Evolutionary conservation across 53 echinoderm and acorn worm species (phyloP), one percentile per base, ranked within the genome.

Genomic region (Luidia sarsii): DNA sequence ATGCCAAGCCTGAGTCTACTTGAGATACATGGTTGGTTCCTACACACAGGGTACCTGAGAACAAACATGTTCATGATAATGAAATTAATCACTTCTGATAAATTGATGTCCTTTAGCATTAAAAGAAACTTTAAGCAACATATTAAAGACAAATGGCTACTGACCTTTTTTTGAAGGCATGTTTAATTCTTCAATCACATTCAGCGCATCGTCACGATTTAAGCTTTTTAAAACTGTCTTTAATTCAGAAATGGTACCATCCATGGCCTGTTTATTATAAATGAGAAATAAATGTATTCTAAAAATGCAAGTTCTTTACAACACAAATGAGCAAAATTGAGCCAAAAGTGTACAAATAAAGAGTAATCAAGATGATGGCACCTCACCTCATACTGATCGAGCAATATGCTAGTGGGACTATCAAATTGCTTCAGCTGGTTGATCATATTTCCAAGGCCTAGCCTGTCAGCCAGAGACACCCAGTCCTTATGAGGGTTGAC

Each of bases 321-420:
- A 48, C 1, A 50, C 3, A 23, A 68, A 21, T 57, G n/a, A n/a
- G n/a, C n/a, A n/a, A n/a, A n/a, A n/a, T n/a, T n/a, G n/a, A n/a
- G n/a, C n/a, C n/a, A n/a, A n/a, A n/a, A n/a, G n/a, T n/a, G n/a
- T n/a, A n/a, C n/a, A n/a, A n/a, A n/a, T n/a, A n/a, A n/a, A n/a
- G n/a, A n/a, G n/a, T n/a, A n/a, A n/a, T n/a, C n/a, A n/a, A n/a
- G n/a, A n/a, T n/a, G n/a, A n/a, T n/a, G n/a, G n/a, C n/a, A n/a
- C n/a, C 91, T 71, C 82, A 97, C 99, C 82, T 91, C 90, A 68
- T 87, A 94, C 41, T 97, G 90, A 11, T 94, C 86, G 2, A 97
- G 68, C 65, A 97, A 53, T 9, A 83, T 87, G 48, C 64, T 65
- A 1, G 99, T 97, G 14, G 99, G 99, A 37, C 89, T 97, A 9